phyloP scores from a whole-genome alignment of 1,140 invertebrate species.

The Phortica variegata region DNA sequence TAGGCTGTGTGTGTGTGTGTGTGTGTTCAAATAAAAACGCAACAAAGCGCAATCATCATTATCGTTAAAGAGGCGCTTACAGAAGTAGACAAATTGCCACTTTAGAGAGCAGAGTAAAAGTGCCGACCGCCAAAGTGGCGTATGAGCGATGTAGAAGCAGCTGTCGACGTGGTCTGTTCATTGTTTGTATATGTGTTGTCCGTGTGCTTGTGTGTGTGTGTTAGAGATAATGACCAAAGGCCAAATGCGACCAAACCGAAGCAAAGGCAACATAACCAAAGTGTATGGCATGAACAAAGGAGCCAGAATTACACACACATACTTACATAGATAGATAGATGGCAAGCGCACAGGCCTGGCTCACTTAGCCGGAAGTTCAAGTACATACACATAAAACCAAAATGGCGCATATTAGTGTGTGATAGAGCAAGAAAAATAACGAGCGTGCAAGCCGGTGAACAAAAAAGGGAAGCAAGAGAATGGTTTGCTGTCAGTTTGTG shows the following conservation, averaged over 20 bases:
- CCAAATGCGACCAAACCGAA: conserved; percentile 30
- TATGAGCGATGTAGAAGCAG: conserved; percentile 32
- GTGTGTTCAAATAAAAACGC: conserved; percentile 47
- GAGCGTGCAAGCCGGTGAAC: conserved; percentile 1
- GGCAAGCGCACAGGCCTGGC: conserved; percentile 9
- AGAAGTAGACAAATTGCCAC: conserved; percentile 53
- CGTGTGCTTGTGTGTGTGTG: conserved; percentile 26
- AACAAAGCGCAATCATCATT: conserved; percentile 54
- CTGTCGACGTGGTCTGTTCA: no score
- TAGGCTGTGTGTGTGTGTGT: conserved; percentile 10
- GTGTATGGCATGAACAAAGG: no score
- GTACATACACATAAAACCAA: conserved; percentile 44
- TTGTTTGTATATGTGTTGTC: no score
- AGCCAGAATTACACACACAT: conserved; percentile 8
- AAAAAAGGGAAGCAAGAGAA: conserved; percentile 32
- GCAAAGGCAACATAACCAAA: no score
- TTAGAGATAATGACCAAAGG: conserved; percentile 47
- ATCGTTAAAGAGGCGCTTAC: conserved; percentile 53
- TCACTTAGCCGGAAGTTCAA: conserved; percentile 2
- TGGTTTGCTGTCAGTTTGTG: no score
- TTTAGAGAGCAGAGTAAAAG: conserved; percentile 33
- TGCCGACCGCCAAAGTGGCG: conserved; percentile 21
- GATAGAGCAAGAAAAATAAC: no score
- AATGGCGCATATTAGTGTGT: conserved; percentile 52
- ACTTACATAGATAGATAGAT: conserved; percentile 15